phyloP scores from a whole-genome alignment of 2,113 vertebrate genomes.

The Poeciliopsis retropinna region DNA sequence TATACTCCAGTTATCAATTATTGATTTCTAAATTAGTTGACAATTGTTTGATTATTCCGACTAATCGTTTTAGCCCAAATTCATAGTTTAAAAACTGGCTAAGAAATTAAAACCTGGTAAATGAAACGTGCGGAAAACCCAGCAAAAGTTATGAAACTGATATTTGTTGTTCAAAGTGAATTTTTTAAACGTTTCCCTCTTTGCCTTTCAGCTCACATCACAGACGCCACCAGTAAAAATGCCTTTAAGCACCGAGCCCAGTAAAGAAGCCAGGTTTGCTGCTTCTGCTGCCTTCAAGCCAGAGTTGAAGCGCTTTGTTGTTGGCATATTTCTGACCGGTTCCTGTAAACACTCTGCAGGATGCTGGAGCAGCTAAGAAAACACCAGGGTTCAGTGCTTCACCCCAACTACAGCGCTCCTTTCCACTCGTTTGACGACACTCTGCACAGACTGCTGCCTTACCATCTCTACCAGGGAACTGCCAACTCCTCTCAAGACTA shows the following conservation, averaged over 20 bases:
- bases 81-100: background rate
- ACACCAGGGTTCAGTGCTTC: constrained; percentile 91
- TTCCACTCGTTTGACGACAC: constrained; percentile 90
- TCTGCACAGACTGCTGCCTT: constrained; percentile 88
- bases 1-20: too few species aligned
- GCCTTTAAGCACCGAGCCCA: constrained; percentile 86
- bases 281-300: background rate
- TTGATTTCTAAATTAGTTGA: too few species aligned
- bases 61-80: background rate
- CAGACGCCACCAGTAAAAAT: constrained; percentile 84
- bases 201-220: constrained; percentile 22
- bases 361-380: constrained; percentile 93
- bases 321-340: background rate
- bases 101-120: too few species aligned
- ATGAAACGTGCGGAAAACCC: too few species aligned
- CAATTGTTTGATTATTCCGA: too few species aligned
- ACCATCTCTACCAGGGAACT: constrained; percentile 94
- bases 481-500: constrained; percentile 86
- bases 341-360: constrained; percentile 65
- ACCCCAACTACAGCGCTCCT: constrained; percentile 89
- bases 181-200: constrained; percentile 1
- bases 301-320: background rate
- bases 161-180: background rate
- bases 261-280: constrained; percentile 92
- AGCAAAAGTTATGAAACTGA: too few species aligned